Conservation (phyloP, 2,113 vertebrate genomes). For the Plotosus lineatus region DNA sequence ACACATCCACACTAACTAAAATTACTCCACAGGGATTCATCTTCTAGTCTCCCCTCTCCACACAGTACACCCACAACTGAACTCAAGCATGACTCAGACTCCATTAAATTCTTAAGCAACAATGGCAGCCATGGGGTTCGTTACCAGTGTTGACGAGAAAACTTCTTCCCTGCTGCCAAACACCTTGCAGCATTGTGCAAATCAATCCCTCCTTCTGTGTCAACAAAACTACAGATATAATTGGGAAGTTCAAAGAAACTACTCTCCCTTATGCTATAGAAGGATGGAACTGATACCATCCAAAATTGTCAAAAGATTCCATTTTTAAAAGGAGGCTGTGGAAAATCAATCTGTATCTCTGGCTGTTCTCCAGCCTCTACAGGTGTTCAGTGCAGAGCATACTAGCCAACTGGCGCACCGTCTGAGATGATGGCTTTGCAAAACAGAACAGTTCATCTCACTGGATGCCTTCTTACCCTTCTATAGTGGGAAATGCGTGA, state of each 20-base stretch:
- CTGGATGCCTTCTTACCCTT: neutral
- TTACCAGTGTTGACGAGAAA: neutral
- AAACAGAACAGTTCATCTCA: neutral
- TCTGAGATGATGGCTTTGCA: neutral
- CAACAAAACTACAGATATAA: neutral
- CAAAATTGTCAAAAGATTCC: neutral
- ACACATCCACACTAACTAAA: neutral
- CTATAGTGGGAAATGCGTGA: neutral
- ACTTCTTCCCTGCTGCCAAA: neutral
- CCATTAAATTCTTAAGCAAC: neutral
- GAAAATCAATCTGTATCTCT: slow-evolving; percentile 14
- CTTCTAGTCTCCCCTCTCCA: neutral
- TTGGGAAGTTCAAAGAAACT: neutral
- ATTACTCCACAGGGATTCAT: neutral
- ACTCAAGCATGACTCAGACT: slow-evolving; percentile 9
- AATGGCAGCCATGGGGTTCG: neutral
- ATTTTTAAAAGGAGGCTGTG: neutral
- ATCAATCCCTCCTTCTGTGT: neutral
- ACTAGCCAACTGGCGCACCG: slow-evolving; percentile 1
- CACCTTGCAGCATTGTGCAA: neutral
- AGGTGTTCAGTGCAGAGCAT: neutral
- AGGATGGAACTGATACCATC: neutral
- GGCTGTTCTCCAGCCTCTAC: neutral
- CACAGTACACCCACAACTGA: neutral
- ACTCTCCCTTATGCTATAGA: neutral